phyloP scores from a whole-genome alignment of 35 echinoderm and acorn worm genomes.

The Acanthaster planci region DNA sequence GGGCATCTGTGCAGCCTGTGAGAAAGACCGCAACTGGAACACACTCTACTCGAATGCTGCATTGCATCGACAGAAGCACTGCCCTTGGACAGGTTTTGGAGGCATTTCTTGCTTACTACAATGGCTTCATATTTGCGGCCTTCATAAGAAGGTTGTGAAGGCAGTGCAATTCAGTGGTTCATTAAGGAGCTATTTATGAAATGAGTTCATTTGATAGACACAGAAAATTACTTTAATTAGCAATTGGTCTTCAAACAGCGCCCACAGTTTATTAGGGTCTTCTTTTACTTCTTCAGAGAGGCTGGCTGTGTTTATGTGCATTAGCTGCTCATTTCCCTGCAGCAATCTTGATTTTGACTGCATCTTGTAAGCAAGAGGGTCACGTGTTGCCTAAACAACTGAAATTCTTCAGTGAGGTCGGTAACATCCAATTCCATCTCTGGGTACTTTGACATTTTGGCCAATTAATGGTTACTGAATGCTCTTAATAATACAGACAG shows the following conservation, averaged over 20 bases:
- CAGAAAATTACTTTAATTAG: conserved; percentile 35
- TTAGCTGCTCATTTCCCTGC: conserved; percentile 47
- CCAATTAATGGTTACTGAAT: no score
- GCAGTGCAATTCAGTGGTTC: not conserved
- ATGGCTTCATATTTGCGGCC: conserved; percentile 54
- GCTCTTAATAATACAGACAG: no score
- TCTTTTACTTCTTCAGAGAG: conserved; percentile 21
- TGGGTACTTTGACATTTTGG: conserved; percentile 35
- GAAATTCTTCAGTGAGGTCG: conserved; percentile 37
- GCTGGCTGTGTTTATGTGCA: conserved; percentile 2
- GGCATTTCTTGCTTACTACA: conserved; percentile 11
- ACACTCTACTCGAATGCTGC: no score
- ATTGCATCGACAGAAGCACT: no score
- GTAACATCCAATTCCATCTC: conserved; percentile 48
- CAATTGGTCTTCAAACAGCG: conserved; percentile 39
- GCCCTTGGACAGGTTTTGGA: conserved; percentile 11
- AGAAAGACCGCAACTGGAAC: no score
- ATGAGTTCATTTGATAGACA: conserved; percentile 25
- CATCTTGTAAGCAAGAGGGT: conserved; percentile 27
- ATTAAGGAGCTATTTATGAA: conserved; percentile 43
- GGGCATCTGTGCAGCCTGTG: no score
- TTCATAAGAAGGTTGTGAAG: conserved; percentile 23
- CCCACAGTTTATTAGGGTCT: conserved; percentile 31
- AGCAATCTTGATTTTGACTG: conserved; percentile 53
- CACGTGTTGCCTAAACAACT: conserved; percentile 48